A percentile compares a stretch with the other conserved stretches of the same genome.
These are phyloP conservation scores for Acanthurus lineatus DNA, from an alignment of 2,797 vertebrate genomes.

Conservation along the genomic window DNA sequence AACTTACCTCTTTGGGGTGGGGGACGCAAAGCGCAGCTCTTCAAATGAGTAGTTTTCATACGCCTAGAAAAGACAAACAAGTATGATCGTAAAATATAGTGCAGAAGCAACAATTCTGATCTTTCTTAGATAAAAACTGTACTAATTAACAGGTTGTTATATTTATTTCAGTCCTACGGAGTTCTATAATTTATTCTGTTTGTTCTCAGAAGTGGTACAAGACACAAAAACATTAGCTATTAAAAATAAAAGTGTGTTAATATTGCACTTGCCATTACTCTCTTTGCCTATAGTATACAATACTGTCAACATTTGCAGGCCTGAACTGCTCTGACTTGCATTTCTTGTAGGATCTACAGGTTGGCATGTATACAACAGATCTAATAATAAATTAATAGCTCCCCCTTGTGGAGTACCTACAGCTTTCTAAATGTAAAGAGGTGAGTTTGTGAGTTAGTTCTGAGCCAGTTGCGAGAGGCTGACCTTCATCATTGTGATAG, in stretches of 20 bases:
- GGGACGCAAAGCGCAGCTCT: constrained; percentile 98
- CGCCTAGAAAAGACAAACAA: constrained; percentile 74
- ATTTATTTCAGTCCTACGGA: background rate
- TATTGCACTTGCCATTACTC: too few species aligned
- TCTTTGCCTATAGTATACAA: too few species aligned
- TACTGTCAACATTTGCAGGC: too few species aligned
- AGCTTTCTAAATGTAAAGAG: constrained; percentile 10
- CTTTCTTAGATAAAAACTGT: background rate
- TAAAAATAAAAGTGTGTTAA: too few species aligned
- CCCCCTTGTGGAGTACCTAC: constrained; percentile 16
- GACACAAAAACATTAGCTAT: too few species aligned
- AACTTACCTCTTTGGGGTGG: constrained; percentile 96
- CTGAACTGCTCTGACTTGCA: background rate
- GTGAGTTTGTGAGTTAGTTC: background rate
- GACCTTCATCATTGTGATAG: constrained; percentile 99
- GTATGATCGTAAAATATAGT: too few species aligned
- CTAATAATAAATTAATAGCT: constrained; percentile 6
- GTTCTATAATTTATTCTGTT: background rate
- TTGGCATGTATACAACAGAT: background rate
- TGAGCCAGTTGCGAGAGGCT: constrained; percentile 15
- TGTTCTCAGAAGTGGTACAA: too few species aligned
- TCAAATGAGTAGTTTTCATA: constrained; percentile 99
- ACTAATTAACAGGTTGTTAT: background rate
- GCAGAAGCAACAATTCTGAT: too few species aligned
- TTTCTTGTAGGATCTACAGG: background rate